Percentiles rank a stretch among this genome's conserved stretches.
phyloP scores from a whole-genome alignment of 2,797 vertebrate species.

The Tokudaia muenninki region DNA sequence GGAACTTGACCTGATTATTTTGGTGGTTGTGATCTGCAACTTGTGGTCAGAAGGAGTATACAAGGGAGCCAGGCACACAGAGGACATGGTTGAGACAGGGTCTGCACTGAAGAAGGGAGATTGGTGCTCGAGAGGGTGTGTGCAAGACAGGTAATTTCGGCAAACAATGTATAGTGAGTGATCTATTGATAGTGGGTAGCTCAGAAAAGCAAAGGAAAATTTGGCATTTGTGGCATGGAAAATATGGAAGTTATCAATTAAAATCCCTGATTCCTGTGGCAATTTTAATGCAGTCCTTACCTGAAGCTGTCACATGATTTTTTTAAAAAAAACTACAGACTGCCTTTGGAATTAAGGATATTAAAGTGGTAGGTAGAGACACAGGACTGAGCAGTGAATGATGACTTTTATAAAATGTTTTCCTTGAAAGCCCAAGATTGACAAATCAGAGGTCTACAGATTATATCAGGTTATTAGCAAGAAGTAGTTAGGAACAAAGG shows the following conservation, averaged over 20 bases:
- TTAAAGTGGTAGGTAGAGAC: background rate
- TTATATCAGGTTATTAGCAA: background rate
- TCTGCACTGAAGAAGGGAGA: background rate
- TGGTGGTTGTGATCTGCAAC: background rate
- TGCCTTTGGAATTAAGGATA: background rate
- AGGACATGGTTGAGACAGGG: background rate
- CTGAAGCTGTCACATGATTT: background rate
- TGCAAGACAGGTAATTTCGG: background rate
- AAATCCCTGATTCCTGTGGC: background rate
- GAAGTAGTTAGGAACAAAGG: slow-evolving; percentile 35
- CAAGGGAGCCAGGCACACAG: background rate
- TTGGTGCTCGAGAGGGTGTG: background rate
- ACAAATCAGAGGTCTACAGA: background rate
- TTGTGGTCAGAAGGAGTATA: background rate
- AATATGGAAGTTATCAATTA: background rate
- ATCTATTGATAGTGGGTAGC: background rate
- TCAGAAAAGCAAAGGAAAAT: slow-evolving; percentile 30
- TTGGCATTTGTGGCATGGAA: background rate
- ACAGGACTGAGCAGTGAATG: background rate
- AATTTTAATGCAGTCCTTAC: slow-evolving; percentile 11
- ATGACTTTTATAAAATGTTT: background rate
- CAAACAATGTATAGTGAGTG: background rate
- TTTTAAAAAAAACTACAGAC: background rate
- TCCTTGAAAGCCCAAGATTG: background rate
- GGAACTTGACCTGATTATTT: background rate